These are phyloP conservation scores for Epizoanthus stellaris DNA, from an alignment of 92 coral and sea anemone species.

Conservation along the genomic window DNA sequence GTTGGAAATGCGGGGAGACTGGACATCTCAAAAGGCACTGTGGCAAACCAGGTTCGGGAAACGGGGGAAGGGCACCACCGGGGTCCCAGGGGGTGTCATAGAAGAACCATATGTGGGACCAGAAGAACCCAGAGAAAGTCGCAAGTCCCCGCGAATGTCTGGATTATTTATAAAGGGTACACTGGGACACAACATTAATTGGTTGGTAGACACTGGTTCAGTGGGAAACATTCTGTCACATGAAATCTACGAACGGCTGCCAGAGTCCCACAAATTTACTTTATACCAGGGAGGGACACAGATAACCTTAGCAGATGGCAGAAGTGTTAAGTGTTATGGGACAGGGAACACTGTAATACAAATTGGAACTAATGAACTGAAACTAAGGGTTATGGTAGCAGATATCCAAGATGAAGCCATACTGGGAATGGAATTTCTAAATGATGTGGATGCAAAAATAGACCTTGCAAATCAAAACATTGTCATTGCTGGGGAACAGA, in stretches of 20 bases:
- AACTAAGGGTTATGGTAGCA: constrained; percentile 41
- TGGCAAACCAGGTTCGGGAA: constrained; percentile 18
- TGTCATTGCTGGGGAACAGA: constrained; percentile 42
- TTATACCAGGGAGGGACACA: constrained; percentile 39
- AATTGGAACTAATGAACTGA: constrained; percentile 43
- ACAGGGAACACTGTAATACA: constrained; percentile 10
- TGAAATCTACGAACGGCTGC: constrained; percentile 18
- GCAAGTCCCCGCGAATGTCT: constrained; percentile 4
- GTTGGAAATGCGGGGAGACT: neutral
- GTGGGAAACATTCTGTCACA: constrained; percentile 30
- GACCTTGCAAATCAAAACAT: constrained; percentile 46
- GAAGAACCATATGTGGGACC: neutral
- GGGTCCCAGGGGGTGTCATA: constrained; percentile 36
- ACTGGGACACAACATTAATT: constrained; percentile 35
- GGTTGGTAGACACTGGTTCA: constrained; percentile 54
- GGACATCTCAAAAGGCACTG: constrained; percentile 8
- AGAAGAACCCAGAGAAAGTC: neutral
- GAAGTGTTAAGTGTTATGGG: constrained; percentile 12
- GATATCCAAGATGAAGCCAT: constrained; percentile 61
- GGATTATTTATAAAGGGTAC: constrained; percentile 20
- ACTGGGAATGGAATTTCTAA: constrained; percentile 62
- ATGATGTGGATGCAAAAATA: constrained; percentile 41
- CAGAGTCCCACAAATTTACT: constrained; percentile 36
- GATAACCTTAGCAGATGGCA: constrained; percentile 44
- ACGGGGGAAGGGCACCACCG: constrained; percentile 34